Evolutionary conservation across 2,113 vertebrate species (phyloP), one percentile per base, ranked within the genome.

Genomic region (Thamnophis sirtalis): DNA sequence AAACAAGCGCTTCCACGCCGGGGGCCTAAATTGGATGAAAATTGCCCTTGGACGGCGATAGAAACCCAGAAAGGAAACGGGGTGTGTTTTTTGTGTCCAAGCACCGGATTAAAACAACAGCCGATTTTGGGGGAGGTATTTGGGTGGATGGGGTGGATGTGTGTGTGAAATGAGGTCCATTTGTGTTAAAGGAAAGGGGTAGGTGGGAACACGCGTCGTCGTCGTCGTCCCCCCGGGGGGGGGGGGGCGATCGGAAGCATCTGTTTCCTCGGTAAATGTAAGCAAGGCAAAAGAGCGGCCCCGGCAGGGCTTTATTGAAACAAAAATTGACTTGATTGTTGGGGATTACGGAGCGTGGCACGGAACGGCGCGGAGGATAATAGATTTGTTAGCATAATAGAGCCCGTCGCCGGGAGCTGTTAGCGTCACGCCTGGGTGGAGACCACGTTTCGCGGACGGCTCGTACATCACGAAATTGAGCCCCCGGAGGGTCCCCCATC

Each of bases 371-470:
- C 84, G 51, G 93, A 13, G 86, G 84, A 49, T 86, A 86, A 91
- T 89, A 89, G 95, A 91, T 94, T 95, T 94, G 93, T 94, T 93
- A 93, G 94, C 93, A 90, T 94, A 94, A 95, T 94, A 94, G 91
- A 93, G 94, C 86, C 94, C 80, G 90, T 85, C 92, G 87, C 90
- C 87, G 9, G 7, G 87, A 93, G 90, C 93, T 91, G 93, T 91
- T 86, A 51, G 89, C 56, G 22, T 92, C 94, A 54, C 26, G 86
- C 68, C 91, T 54, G 89, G 89, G 17, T 89, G 80, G 80, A 91
- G 89, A 49, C 58, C 92, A 17, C 91, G 92, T 24, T 80, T 6
- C 21, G 84, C 92, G 9, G n/a, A 54, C 84, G 33, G 84, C 92
- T 84, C 68, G 86, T 88, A 88, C 89, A 84, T 63, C 86, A 53